phyloP scores from a whole-genome alignment of 2,888 invertebrate genomes.

The Lampropteryx suffumata region DNA sequence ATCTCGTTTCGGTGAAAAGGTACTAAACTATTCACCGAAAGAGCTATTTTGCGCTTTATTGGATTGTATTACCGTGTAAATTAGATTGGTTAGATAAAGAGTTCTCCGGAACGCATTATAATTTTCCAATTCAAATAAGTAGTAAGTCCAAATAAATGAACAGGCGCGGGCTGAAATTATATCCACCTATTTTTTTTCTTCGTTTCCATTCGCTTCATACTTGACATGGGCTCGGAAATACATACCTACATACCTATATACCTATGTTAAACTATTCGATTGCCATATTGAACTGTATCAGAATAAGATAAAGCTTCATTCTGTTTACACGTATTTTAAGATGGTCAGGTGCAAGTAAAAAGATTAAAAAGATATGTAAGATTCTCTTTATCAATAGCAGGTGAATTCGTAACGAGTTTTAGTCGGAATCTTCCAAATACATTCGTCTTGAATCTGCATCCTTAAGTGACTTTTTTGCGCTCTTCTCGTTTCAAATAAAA shows the following conservation, averaged over 20 bases:
- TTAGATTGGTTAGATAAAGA: constrained; percentile 1
- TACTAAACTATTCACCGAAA: constrained; percentile 11
- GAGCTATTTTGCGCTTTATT: constrained; percentile 23
- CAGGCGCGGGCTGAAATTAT: constrained; percentile 25
- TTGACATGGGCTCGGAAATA: constrained; percentile 28
- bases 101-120: constrained; percentile 19
- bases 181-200: constrained; percentile 22
- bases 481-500: background rate
- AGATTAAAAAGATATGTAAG: too few species aligned
- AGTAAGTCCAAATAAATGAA: constrained; percentile 6
- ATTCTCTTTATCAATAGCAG: constrained; percentile 31
- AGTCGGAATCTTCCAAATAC: constrained; percentile 6
- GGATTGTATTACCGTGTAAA: constrained; percentile 2
- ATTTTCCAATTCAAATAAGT: constrained; percentile 18
- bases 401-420: constrained; percentile 29
- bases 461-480: background rate
- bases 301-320: constrained; percentile 7
- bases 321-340: background rate
- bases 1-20: constrained; percentile 34
- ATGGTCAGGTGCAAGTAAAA: constrained; percentile 17
- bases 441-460: background rate
- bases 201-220: constrained; percentile 26
- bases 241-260: too few species aligned
- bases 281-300: constrained; percentile 3
- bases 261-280: constrained; percentile 2